A percentile compares a stretch with the other conserved stretches of the same genome.
Conservation (phyloP, 1,140 invertebrate species). For the Bombus confusus region DNA sequence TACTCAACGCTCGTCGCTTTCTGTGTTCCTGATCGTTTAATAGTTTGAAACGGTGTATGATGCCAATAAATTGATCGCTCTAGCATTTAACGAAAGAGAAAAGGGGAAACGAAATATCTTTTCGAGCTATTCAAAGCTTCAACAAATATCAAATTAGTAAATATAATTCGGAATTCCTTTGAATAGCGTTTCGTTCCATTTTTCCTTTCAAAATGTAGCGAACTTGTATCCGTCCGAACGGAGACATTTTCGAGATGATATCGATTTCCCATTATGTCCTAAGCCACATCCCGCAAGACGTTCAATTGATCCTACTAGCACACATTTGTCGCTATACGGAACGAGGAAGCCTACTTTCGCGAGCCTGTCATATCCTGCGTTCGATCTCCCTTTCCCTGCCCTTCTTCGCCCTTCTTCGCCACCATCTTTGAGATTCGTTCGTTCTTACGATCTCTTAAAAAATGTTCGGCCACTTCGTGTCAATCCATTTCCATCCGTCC, state of each 20-base stretch:
- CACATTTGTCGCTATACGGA: slow-evolving; percentile 64
- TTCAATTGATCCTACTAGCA: slow-evolving; percentile 69
- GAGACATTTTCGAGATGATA: slow-evolving; percentile 48
- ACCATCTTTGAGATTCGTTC: slow-evolving; percentile 46
- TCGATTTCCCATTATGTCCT: slow-evolving; percentile 71
- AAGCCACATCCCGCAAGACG: slow-evolving; percentile 41
- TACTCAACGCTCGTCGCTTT: neutral
- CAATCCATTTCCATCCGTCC: slow-evolving; percentile 64
- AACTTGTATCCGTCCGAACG: neutral
- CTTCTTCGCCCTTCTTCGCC: neutral
- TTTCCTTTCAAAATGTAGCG: neutral
- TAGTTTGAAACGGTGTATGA: neutral
- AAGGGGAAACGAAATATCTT: neutral
- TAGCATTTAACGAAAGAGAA: neutral
- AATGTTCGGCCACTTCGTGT: slow-evolving; percentile 58
- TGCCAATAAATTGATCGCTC: neutral
- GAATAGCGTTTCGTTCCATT: neutral
- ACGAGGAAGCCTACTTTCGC: slow-evolving; percentile 46
- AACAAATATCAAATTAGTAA: neutral
- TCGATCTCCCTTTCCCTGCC: slow-evolving; percentile 40
- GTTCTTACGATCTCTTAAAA: slow-evolving; percentile 63
- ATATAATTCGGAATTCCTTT: neutral
- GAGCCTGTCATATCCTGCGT: slow-evolving; percentile 59
- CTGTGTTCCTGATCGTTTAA: slow-evolving; percentile 22
- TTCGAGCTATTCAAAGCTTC: neutral